Percentiles rank a stretch among this genome's conserved stretches.
Conservation (phyloP, 2,797 vertebrate genomes). For the Bucorvus abyssinicus region DNA sequence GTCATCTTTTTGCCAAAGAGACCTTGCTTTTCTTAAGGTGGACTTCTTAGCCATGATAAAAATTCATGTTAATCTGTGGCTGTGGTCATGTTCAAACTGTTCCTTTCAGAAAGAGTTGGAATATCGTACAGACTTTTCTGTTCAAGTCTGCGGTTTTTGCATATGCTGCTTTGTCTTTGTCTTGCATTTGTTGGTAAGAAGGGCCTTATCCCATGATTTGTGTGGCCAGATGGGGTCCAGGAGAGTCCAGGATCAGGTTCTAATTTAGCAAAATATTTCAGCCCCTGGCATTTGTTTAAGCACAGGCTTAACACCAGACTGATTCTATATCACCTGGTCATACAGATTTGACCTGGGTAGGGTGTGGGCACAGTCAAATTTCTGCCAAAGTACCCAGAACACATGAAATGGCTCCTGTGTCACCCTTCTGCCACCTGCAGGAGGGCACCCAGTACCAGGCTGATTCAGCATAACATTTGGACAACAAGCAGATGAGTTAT, state of each 20-base stretch:
- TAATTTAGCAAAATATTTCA: constrained; percentile 22
- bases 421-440: neutral
- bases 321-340: neutral
- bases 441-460: neutral
- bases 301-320: neutral
- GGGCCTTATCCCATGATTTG: neutral
- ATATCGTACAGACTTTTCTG: constrained; percentile 21
- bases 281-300: constrained; percentile 17
- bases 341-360: neutral
- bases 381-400: neutral
- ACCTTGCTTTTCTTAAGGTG: constrained; percentile 57
- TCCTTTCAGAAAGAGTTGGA: constrained; percentile 63
- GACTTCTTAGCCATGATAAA: constrained; percentile 58
- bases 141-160: constrained; percentile 17
- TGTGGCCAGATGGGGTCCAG: neutral
- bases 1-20: constrained; percentile 70
- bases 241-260: neutral
- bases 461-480: neutral
- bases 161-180: constrained; percentile 13
- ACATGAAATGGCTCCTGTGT: neutral
- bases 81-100: constrained; percentile 50
- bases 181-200: constrained; percentile 20
- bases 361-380: neutral
- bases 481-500: neutral
- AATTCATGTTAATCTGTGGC: constrained; percentile 36